Conservation (phyloP, 2,888 invertebrate genomes). For the Pyrgus malvae region DNA sequence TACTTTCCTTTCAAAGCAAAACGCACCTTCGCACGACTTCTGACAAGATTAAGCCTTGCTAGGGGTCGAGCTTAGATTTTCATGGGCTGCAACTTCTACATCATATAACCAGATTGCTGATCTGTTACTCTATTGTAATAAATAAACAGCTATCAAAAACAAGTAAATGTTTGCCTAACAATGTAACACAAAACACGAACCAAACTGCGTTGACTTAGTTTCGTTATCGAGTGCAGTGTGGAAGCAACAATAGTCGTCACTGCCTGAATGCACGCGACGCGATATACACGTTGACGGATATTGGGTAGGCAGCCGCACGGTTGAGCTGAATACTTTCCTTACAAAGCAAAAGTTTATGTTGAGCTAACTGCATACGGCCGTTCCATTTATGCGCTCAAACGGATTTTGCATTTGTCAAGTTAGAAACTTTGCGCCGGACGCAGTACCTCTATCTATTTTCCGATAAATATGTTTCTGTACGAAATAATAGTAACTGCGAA, state of each 20-base stretch:
- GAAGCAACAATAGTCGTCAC: conserved; percentile 38
- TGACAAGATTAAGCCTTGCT: too few species aligned
- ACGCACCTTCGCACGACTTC: too few species aligned
- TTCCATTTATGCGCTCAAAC: conserved; percentile 41
- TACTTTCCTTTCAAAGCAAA: too few species aligned
- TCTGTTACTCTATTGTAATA: too few species aligned
- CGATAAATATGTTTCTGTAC: conserved; percentile 10
- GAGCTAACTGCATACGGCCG: conserved; percentile 67
- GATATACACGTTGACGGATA: conserved; percentile 53
- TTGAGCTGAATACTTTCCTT: conserved; percentile 65
- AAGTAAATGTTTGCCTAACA: conserved; percentile 49
- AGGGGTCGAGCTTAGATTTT: too few species aligned
- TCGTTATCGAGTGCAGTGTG: conserved; percentile 51
- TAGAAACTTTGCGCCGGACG: conserved; percentile 23
- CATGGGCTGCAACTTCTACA: too few species aligned
- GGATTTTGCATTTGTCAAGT: conserved; percentile 27
- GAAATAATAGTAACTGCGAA: too few species aligned
- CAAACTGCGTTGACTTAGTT: conserved; percentile 46
- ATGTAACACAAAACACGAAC: conserved; percentile 46
- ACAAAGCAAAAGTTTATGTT: conserved; percentile 70
- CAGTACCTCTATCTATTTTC: conserved; percentile 7
- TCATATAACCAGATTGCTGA: too few species aligned
- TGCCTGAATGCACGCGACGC: conserved; percentile 54
- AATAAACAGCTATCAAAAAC: too few species aligned
- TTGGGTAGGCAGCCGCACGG: conserved; percentile 60